Percentiles rank a stretch among this genome's conserved stretches.
Conservation (phyloP, 2,113 vertebrate species). For the Bujurquina vittata region DNA sequence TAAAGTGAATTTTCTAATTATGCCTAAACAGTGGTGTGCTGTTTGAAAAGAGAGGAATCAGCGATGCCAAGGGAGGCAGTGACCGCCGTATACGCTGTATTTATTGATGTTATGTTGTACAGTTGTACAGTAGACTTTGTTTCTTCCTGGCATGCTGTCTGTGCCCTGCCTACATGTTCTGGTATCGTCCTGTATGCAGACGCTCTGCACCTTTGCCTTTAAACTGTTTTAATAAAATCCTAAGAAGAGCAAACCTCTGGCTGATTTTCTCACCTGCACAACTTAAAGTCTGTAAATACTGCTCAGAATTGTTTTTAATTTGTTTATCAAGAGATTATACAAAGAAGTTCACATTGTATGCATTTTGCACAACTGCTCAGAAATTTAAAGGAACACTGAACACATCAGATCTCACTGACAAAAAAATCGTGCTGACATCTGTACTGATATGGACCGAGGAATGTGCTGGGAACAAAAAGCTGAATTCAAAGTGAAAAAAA, state of each 20-base stretch:
- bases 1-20: background rate
- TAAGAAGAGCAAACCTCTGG: conserved; percentile 10
- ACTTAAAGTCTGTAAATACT: background rate
- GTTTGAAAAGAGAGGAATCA: background rate
- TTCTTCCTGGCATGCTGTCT: conserved; percentile 51
- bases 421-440: no score
- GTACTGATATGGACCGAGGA: no score
- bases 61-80: background rate
- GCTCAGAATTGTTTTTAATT: no score
- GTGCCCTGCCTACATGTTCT: conserved; percentile 33
- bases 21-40: background rate
- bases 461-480: no score
- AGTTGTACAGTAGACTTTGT: conserved; percentile 51
- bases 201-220: conserved; percentile 68
- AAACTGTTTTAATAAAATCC: conserved; percentile 77
- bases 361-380: no score
- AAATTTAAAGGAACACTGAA: no score
- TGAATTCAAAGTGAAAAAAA: no score
- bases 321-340: no score
- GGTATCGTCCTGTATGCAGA: conserved; percentile 60
- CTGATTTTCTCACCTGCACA: background rate
- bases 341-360: no score
- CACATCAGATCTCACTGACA: no score
- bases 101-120: conserved; percentile 53
- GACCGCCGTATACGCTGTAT: conserved; percentile 54